These are phyloP conservation scores for Furnarius figulus DNA, from an alignment of 2,113 vertebrate genomes.

Conservation along the genomic window DNA sequence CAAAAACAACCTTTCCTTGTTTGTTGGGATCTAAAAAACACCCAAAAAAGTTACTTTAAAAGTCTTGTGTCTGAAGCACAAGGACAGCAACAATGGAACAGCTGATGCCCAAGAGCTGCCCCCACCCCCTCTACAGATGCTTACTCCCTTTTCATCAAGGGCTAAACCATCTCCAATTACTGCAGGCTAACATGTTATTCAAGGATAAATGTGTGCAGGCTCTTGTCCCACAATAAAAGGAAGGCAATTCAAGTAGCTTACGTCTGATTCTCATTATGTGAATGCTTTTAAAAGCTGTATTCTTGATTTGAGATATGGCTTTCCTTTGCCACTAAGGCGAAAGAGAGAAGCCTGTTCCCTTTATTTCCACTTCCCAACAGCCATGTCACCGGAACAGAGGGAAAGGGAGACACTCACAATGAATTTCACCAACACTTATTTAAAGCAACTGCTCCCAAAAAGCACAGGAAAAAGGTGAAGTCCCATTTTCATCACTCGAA, in stretches of 20 bases:
- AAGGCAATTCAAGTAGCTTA: slow-evolving; percentile 49
- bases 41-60: not conserved
- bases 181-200: slow-evolving; percentile 38
- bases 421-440: not conserved
- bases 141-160: slow-evolving; percentile 35
- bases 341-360: not conserved
- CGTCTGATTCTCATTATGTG: slow-evolving; percentile 35
- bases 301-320: not conserved
- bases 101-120: slow-evolving; percentile 17
- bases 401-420: not conserved
- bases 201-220: slow-evolving; percentile 36
- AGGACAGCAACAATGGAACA: slow-evolving; percentile 23
- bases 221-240: slow-evolving; percentile 16
- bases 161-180: slow-evolving; percentile 64
- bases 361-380: not conserved
- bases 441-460: not conserved
- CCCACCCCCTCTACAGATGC: slow-evolving; percentile 2
- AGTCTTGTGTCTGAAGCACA: not conserved
- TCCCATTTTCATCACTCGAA: not conserved
- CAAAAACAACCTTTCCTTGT: not conserved
- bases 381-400: not conserved
- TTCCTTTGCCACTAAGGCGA: not conserved
- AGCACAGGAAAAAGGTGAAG: not conserved
- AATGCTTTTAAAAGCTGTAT: not conserved
- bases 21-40: not conserved